phyloP scores from a whole-genome alignment of 2,888 invertebrate genomes.

The Xanthia icteritia region DNA sequence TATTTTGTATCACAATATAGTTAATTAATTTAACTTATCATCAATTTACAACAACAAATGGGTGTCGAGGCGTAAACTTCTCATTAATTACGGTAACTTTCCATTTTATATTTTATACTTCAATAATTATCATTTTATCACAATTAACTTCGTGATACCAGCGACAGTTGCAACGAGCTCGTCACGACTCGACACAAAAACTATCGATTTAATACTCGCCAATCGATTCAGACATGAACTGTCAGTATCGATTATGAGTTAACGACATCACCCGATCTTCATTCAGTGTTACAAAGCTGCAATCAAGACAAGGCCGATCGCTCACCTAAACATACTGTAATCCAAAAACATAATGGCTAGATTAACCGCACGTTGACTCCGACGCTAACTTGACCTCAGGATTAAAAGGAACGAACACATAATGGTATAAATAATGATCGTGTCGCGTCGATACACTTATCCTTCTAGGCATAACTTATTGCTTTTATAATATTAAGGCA shows the following conservation, averaged over 20 bases:
- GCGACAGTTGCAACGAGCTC: conserved; percentile 34
- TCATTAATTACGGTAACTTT: conserved; percentile 61
- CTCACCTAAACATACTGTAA: conserved; percentile 68
- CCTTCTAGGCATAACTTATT: conserved; percentile 85
- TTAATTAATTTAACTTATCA: conserved; percentile 60
- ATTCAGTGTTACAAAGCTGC: conserved; percentile 64
- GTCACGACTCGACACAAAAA: conserved; percentile 60
- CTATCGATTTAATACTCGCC: conserved; percentile 60
- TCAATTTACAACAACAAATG: conserved; percentile 56
- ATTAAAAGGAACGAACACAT: conserved; percentile 77
- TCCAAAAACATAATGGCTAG: conserved; percentile 70
- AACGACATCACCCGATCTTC: conserved; percentile 66
- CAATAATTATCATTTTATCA: conserved; percentile 58
- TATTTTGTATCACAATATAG: conserved; percentile 31
- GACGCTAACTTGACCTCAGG: conserved; percentile 63
- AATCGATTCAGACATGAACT: conserved; percentile 55
- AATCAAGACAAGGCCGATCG: conserved; percentile 73
- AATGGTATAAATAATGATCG: conserved; percentile 80
- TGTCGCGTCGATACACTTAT: conserved; percentile 78
- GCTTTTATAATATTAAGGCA: conserved; percentile 85
- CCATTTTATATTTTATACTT: conserved; percentile 56
- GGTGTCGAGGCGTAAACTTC: conserved; percentile 43
- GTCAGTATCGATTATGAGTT: conserved; percentile 68
- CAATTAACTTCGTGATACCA: conserved; percentile 54
- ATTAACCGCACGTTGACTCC: conserved; percentile 64